phyloP scores from a whole-genome alignment of 2,888 invertebrate species.

The Phytoseiulus persimilis region DNA sequence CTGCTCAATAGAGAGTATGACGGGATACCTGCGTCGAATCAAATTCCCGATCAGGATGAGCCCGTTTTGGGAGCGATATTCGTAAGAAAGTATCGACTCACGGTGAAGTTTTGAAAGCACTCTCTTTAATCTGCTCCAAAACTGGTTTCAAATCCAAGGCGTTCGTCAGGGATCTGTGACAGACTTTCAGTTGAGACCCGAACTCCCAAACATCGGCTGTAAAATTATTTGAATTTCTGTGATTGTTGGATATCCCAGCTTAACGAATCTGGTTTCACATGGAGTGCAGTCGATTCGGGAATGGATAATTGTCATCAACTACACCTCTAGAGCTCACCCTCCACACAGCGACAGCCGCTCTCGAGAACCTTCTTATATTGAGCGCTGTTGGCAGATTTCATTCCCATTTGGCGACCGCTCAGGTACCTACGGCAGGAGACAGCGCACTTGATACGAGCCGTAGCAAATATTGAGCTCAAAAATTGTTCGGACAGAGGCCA shows the following conservation, averaged over 20 bases:
- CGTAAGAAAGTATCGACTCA: not conserved
- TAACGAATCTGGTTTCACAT: too few species aligned
- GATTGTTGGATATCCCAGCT: too few species aligned
- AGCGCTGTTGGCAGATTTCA: not conserved
- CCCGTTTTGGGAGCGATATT: too few species aligned
- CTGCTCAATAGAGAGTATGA: constrained; percentile 56
- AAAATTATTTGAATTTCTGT: not conserved
- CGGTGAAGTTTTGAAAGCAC: not conserved
- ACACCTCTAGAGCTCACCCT: not conserved
- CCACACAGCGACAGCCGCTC: constrained; percentile 11
- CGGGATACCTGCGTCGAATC: constrained; percentile 48
- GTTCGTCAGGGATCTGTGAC: not conserved
- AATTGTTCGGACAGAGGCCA: too few species aligned
- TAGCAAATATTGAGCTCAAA: too few species aligned
- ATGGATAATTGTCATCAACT: not conserved
- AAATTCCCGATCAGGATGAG: not conserved
- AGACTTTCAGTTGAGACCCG: not conserved
- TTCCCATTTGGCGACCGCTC: not conserved
- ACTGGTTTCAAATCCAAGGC: not conserved
- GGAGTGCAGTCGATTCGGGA: not conserved
- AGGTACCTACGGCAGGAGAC: not conserved
- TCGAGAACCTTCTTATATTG: not conserved
- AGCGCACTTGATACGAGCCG: too few species aligned
- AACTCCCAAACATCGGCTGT: not conserved
- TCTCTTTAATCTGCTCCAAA: not conserved